Base-by-base conservation (phyloP, 1,140 invertebrate species). In the Ylistrum balloti region DNA sequence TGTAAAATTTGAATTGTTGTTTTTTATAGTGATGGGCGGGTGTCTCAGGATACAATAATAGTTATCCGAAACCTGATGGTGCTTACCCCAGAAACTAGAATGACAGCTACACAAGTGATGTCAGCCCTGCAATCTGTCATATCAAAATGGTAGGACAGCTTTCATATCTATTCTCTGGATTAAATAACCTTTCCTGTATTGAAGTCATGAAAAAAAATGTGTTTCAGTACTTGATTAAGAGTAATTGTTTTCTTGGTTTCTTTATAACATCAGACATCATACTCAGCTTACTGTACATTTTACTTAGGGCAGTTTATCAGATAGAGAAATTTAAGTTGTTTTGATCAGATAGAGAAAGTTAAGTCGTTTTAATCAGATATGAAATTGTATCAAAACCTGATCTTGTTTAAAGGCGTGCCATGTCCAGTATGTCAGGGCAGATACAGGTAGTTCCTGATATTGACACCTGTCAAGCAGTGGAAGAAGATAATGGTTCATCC, bases 31-130 rank as follows among this genome's bases (percentile, higher is more conserved):
- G 97, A 97, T 95, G 97, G 96, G 2, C 96, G 96, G 90, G 97
- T 97, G 7, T 97, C 96, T 20, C 97, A 97, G 34, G 96, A 96
- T 89, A 97, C 97, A 5, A 96, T 96, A 91, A 94, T 94, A 41
- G 95, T 98, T 32, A 97, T 98, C 85, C 95, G 95, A 92, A 96
- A 97, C 45, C 95, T 98, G 28, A 94, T 98, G 56, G 96, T 97
- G 89, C 95, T 97, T 90, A 97, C 97, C 94, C 97, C 97, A 28
- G 95, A 95, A 86, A 96, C 96, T 85, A 95, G 97, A 89, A 95
- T 97, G 91, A 97, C 97, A 17, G 97, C 97, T 3, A 91, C 95
- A 7, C 96, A 97, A 95, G 97, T 97, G 5, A 93, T 97, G n/a
- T 96, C 97, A 93, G 94, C 95, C 28, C 94, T 97, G 9, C 93